Evolutionary conservation across 2,888 invertebrate genomes (phyloP).

Genomic region (Tetanocera ferruginea): DNA sequence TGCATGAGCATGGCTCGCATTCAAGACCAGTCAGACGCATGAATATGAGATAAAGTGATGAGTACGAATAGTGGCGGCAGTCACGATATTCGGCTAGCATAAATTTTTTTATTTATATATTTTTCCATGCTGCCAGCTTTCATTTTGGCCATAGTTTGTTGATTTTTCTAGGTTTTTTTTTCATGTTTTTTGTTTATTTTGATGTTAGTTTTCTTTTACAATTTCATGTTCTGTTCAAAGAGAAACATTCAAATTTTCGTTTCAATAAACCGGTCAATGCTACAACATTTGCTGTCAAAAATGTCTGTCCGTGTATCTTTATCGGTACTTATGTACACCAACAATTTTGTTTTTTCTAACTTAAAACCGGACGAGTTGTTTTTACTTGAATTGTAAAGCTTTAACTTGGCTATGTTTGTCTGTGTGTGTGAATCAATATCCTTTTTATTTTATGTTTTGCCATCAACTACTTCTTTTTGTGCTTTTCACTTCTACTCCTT

Average conservation of each 20-base stretch:
- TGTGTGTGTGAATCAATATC: neutral
- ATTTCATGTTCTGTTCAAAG: neutral
- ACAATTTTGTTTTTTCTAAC: neutral
- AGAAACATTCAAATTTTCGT: constrained; percentile 12
- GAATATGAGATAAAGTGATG: neutral
- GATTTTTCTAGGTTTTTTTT: no score
- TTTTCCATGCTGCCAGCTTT: neutral
- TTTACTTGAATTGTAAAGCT: neutral
- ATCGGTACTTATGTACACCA: neutral
- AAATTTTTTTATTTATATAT: neutral
- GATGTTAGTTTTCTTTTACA: neutral
- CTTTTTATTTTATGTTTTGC: neutral
- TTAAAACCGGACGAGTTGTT: neutral
- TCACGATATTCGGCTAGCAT: constrained; percentile 3
- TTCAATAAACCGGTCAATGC: constrained; percentile 25
- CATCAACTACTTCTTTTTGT: no score
- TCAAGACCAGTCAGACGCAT: neutral
- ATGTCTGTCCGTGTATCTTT: neutral
- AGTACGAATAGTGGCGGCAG: neutral
- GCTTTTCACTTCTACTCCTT: neutral
- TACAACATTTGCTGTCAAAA: neutral
- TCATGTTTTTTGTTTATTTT: neutral
- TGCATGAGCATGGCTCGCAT: neutral
- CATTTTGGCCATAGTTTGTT: neutral
- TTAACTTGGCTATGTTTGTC: neutral